Percentiles rank a stretch among this genome's conserved stretches.
Evolutionary conservation across 2,113 vertebrate genomes (phyloP).

Genomic region (Channa maculata): DNA sequence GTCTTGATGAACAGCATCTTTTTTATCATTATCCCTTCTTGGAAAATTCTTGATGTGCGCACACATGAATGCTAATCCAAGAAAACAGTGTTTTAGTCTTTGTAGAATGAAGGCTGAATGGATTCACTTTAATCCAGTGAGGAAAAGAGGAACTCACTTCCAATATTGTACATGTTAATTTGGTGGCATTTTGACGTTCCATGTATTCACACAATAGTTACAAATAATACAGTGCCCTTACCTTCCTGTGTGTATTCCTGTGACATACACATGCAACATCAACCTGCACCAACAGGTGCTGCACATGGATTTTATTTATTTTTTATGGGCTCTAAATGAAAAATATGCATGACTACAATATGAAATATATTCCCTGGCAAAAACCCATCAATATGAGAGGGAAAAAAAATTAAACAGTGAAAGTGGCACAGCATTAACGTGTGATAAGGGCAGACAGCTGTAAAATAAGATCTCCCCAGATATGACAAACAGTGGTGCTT

Average conservation of each 20-base stretch:
- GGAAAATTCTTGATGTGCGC: constrained; percentile 73
- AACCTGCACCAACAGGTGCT: constrained; percentile 52
- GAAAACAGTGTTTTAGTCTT: constrained; percentile 24
- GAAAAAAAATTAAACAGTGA: constrained; percentile 26
- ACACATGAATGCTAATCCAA: constrained; percentile 10
- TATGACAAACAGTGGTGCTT: not conserved
- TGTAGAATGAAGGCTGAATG: constrained; percentile 50
- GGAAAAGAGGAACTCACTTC: constrained; percentile 16
- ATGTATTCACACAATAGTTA: constrained; percentile 19
- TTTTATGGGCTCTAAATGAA: constrained; percentile 39
- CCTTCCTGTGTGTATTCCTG: constrained; percentile 23
- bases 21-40: constrained; percentile 49
- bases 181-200: not conserved
- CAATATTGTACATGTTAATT: constrained; percentile 28
- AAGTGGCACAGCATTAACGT: not conserved
- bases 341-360: constrained; percentile 23
- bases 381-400: constrained; percentile 22
- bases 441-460: not conserved
- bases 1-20: constrained; percentile 38
- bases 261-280: constrained; percentile 28
- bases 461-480: constrained; percentile 27
- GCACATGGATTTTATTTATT: constrained; percentile 24
- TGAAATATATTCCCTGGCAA: constrained; percentile 33
- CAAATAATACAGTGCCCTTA: constrained; percentile 6
- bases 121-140: constrained; percentile 37